phyloP scores from a whole-genome alignment of 2,797 vertebrate species.

The Acanthopagrus latus region DNA sequence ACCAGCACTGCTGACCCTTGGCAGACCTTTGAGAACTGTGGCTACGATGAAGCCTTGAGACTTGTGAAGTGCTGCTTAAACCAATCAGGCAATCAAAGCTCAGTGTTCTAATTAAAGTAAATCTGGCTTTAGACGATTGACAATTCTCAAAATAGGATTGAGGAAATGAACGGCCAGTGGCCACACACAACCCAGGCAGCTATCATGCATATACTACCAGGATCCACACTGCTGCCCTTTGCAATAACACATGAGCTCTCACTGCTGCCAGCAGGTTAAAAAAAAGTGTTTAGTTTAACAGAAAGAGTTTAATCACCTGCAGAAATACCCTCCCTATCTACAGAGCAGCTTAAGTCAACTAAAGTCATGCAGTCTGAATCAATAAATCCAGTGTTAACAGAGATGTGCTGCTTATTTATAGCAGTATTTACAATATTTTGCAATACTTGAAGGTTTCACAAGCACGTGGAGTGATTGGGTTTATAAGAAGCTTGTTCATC shows the following conservation, averaged over 20 bases:
- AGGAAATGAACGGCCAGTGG: slow-evolving; percentile 4
- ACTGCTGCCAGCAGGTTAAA: slow-evolving; percentile 32
- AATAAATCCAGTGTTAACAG: slow-evolving; percentile 24
- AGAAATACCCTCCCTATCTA: not conserved
- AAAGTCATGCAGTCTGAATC: not conserved
- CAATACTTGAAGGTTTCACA: slow-evolving; percentile 18
- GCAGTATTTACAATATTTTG: slow-evolving; percentile 24
- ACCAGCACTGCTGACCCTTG: slow-evolving; percentile 8
- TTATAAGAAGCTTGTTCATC: not conserved
- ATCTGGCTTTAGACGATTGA: slow-evolving; percentile 73
- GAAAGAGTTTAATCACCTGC: not conserved
- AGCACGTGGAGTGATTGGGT: slow-evolving; percentile 6
- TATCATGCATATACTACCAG: not conserved
- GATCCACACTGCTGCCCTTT: slow-evolving; percentile 2
- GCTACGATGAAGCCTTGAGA: not conserved
- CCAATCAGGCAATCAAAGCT: slow-evolving; percentile 63
- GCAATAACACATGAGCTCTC: not conserved
- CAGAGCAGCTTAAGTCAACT: not conserved
- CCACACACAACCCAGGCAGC: not conserved
- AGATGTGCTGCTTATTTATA: not conserved
- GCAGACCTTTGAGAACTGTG: slow-evolving; percentile 35
- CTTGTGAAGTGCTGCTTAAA: slow-evolving; percentile 23
- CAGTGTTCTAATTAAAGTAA: slow-evolving; percentile 59
- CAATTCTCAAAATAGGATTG: slow-evolving; percentile 59
- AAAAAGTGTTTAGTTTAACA: slow-evolving; percentile 43